These are phyloP conservation scores for Campaea margaritaria DNA, from an alignment of 2,888 invertebrate genomes.

Conservation along the genomic window DNA sequence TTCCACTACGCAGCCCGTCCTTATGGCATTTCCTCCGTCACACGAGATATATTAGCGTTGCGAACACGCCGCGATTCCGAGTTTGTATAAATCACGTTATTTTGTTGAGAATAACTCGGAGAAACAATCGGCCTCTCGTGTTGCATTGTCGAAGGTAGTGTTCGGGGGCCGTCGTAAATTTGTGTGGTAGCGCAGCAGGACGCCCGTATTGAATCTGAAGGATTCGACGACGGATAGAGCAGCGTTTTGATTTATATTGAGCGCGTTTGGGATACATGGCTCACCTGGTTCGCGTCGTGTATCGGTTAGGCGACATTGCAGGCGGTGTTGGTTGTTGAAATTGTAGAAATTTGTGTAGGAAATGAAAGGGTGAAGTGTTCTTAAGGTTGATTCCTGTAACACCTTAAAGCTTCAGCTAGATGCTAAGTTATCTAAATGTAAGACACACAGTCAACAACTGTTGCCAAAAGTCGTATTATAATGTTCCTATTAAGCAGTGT, in stretches of 20 bases:
- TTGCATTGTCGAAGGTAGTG: slow-evolving; percentile 59
- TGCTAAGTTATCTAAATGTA: too few relatives aligned
- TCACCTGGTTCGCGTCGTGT: slow-evolving; percentile 57
- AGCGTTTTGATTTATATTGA: slow-evolving; percentile 74
- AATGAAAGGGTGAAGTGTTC: slow-evolving; percentile 9
- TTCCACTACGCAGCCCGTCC: slow-evolving; percentile 33
- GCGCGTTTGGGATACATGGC: slow-evolving; percentile 52
- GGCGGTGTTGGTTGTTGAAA: slow-evolving; percentile 23
- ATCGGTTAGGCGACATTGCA: slow-evolving; percentile 34
- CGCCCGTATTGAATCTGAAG: slow-evolving; percentile 65
- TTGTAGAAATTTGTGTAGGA: slow-evolving; percentile 26
- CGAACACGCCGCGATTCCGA: slow-evolving; percentile 42
- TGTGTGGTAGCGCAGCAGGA: slow-evolving; percentile 81
- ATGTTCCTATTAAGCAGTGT: too few relatives aligned
- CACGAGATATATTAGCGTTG: slow-evolving; percentile 49
- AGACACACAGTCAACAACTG: too few relatives aligned
- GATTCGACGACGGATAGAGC: slow-evolving; percentile 76
- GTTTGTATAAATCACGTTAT: slow-evolving; percentile 81
- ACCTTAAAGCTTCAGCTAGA: too few relatives aligned
- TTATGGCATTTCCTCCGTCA: slow-evolving; percentile 45
- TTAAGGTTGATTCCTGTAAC: too few relatives aligned
- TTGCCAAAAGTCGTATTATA: too few relatives aligned
- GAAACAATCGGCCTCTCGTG: slow-evolving; percentile 77
- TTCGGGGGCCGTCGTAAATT: slow-evolving; percentile 82
- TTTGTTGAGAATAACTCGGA: slow-evolving; percentile 81